phyloP scores from a whole-genome alignment of 2,888 invertebrate genomes.

The Lithodes maja region DNA sequence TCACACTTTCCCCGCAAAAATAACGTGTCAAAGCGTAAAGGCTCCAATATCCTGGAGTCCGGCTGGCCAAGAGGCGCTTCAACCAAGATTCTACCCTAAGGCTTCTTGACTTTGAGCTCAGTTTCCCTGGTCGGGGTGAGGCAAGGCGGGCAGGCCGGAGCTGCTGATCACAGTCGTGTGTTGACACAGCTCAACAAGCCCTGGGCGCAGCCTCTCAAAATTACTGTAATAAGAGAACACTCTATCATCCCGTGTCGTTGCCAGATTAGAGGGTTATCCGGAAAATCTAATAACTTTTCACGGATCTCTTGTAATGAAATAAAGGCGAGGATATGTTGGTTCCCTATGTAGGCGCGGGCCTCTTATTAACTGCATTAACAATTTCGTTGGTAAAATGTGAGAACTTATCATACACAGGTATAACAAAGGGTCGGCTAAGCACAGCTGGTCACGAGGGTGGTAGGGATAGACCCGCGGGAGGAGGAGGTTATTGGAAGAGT shows the following conservation, averaged over 20 bases:
- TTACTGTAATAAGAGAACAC: slow-evolving; percentile 58
- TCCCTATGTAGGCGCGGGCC: slow-evolving; percentile 11
- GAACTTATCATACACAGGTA: not conserved
- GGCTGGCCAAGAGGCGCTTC: slow-evolving; percentile 16
- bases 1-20: slow-evolving; percentile 17
- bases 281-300: slow-evolving; percentile 48
- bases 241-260: slow-evolving; percentile 52
- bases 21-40: slow-evolving; percentile 51
- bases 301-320: slow-evolving; percentile 37
- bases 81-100: not conserved
- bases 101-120: not conserved
- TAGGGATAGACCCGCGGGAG: not conserved
- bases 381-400: slow-evolving; percentile 1
- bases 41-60: slow-evolving; percentile 50
- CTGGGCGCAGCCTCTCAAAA: slow-evolving; percentile 44
- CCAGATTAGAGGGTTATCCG: slow-evolving; percentile 56
- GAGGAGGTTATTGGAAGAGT: not conserved
- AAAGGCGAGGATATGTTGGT: not conserved
- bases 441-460: not conserved
- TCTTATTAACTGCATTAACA: slow-evolving; percentile 11
- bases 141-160: slow-evolving; percentile 21
- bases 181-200: slow-evolving; percentile 60
- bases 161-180: slow-evolving; percentile 54
- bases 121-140: not conserved
- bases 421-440: not conserved